phyloP scores from a whole-genome alignment of 1,140 invertebrate species.

The Bombus turneri region DNA sequence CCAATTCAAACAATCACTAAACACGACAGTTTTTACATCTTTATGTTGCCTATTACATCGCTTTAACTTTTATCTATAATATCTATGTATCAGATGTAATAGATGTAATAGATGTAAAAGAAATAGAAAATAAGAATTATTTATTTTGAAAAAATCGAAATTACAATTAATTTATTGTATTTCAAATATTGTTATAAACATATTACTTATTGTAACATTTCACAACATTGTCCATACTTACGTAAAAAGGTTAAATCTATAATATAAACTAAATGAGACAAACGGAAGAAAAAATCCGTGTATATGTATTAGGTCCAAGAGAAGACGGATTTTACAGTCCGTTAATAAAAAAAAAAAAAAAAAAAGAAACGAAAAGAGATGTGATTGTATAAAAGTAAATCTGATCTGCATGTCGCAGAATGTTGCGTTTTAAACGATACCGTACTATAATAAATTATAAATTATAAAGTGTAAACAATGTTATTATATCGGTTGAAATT shows the following conservation, averaged over 20 bases:
- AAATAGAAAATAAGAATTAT: not conserved
- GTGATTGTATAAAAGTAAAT: not conserved
- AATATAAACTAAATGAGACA: not conserved
- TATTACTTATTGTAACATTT: not conserved
- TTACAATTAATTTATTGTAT: not conserved
- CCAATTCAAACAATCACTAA: too few species aligned
- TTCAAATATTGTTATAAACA: too few species aligned
- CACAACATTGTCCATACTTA: not conserved
- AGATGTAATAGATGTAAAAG: not conserved
- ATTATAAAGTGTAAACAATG: not conserved
- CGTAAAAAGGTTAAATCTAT: not conserved
- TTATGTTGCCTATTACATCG: too few species aligned
- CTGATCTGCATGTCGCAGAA: not conserved
- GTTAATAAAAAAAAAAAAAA: too few species aligned
- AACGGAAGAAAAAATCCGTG: not conserved
- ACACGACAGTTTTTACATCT: too few species aligned
- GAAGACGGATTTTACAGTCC: too few species aligned
- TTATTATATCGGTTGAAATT: not conserved
- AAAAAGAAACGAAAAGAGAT: not conserved
- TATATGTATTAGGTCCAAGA: not conserved
- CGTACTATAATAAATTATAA: not conserved
- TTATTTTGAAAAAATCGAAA: not conserved
- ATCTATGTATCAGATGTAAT: not conserved
- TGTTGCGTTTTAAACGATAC: not conserved
- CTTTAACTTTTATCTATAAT: not conserved